Conservation (phyloP, 1,140 invertebrate genomes). For the Halictus rubicundus region DNA sequence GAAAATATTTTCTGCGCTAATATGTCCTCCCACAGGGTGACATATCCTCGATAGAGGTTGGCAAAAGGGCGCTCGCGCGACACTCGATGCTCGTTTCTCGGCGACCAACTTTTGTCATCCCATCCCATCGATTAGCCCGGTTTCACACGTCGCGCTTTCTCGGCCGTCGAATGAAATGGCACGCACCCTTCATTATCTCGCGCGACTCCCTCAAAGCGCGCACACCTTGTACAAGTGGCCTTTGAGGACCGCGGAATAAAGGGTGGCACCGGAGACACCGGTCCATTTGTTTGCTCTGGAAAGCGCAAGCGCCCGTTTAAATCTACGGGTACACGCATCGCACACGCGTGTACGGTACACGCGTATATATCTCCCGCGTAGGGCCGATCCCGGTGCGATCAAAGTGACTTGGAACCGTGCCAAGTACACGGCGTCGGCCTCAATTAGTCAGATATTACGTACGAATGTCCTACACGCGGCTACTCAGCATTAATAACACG, state of each 20-base stretch:
- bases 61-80: constrained; percentile 15
- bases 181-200: neutral
- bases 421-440: constrained; percentile 72
- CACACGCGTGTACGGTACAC: neutral
- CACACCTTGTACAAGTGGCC: neutral
- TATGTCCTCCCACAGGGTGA: constrained; percentile 9
- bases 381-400: constrained; percentile 60
- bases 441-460: constrained; percentile 72
- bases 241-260: constrained; percentile 6
- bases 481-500: constrained; percentile 67
- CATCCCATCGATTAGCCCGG: neutral
- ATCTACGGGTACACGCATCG: neutral
- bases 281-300: neutral
- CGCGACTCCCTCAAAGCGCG: neutral
- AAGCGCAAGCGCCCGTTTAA: constrained; percentile 1
- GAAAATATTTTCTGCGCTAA: neutral
- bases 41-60: constrained; percentile 30
- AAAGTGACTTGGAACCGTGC: constrained; percentile 67
- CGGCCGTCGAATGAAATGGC: neutral
- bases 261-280: neutral
- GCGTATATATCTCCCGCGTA: neutral
- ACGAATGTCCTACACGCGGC: constrained; percentile 65
- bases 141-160: neutral
- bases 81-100: constrained; percentile 46
- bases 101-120: constrained; percentile 52